Percentiles rank a stretch among this genome's conserved stretches.
These are phyloP conservation scores for Gracilinanus agilis DNA, from an alignment of 2,113 vertebrate genomes.

Conservation along the genomic window DNA sequence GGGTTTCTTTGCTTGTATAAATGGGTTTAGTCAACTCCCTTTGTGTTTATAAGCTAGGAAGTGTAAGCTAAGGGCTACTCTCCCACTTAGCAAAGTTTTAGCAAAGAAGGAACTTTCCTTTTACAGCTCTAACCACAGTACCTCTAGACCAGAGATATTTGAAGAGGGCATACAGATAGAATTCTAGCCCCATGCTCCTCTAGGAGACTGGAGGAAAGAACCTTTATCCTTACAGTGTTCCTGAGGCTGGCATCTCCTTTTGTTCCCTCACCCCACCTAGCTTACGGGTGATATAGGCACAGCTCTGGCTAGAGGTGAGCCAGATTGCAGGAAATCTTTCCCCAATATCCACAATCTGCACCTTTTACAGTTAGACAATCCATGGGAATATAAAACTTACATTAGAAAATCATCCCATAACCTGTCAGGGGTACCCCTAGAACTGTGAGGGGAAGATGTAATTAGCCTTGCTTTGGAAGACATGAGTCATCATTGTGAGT, in stretches of 20 bases:
- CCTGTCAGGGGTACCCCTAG: background rate
- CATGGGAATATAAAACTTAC: background rate
- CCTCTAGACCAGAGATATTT: background rate
- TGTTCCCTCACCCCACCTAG: background rate
- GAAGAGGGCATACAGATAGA: background rate
- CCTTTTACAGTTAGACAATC: background rate
- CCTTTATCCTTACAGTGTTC: background rate
- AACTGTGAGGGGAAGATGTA: background rate
- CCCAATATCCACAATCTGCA: background rate
- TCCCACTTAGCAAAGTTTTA: background rate
- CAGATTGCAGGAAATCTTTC: background rate
- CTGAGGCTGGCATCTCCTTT: background rate
- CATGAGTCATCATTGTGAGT: background rate
- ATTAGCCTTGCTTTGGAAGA: background rate
- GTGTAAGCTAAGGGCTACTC: background rate
- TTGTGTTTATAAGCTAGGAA: background rate
- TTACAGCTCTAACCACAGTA: background rate
- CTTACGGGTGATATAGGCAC: background rate
- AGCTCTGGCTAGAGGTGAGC: background rate
- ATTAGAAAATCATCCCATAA: constrained; percentile 3
- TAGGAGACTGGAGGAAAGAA: background rate
- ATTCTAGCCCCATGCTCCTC: background rate
- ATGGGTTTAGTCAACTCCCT: background rate
- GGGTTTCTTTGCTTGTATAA: background rate
- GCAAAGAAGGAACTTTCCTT: background rate